Conservation (phyloP, 2,113 vertebrate genomes). For the Bucco capensis region DNA sequence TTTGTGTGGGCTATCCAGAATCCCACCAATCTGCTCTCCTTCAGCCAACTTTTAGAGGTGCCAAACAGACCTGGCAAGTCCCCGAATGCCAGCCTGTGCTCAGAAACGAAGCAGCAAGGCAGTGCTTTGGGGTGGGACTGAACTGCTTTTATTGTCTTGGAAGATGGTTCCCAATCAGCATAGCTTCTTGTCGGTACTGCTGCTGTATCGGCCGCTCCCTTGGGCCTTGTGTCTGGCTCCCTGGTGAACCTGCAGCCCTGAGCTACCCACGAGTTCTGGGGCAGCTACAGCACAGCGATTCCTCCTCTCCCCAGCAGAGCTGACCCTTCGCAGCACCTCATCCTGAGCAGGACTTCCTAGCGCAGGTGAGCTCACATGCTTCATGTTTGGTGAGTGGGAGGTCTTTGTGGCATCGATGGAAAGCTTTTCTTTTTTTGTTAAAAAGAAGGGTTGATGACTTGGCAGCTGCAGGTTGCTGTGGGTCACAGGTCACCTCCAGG, state of each 20-base stretch:
- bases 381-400: fast-evolving
- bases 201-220: background rate
- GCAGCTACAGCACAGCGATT: fast-evolving
- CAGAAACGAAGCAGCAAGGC: background rate
- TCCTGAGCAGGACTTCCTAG: too few relatives aligned
- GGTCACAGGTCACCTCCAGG: background rate
- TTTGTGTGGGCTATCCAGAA: background rate
- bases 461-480: too few relatives aligned
- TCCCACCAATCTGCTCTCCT: background rate
- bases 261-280: fast-evolving
- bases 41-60: background rate
- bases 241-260: background rate
- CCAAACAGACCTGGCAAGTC: background rate
- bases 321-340: background rate
- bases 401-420: fast-evolving
- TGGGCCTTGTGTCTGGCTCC: background rate
- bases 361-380: background rate
- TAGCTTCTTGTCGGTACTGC: background rate
- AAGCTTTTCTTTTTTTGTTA: background rate
- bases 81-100: fast-evolving
- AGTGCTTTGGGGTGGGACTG: background rate
- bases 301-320: background rate
- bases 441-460: background rate
- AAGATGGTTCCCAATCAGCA: background rate
- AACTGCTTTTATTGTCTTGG: background rate